phyloP scores from a whole-genome alignment of 2,797 vertebrate species.

The Leontopithecus rosalia region DNA sequence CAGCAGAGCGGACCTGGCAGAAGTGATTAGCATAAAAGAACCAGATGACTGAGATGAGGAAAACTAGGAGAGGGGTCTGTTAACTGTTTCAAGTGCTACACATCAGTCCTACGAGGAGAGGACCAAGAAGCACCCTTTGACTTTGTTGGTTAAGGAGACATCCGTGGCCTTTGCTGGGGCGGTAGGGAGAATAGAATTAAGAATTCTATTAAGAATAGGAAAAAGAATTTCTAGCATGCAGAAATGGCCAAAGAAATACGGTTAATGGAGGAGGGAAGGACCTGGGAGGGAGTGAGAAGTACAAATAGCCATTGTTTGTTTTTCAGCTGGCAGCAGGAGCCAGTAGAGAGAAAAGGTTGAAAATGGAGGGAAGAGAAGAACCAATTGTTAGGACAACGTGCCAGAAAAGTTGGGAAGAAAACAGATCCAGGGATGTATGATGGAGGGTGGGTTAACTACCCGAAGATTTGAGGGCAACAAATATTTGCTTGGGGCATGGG shows the following conservation, averaged over 20 bases:
- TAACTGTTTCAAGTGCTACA: neutral
- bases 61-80: neutral
- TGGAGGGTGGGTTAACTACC: neutral
- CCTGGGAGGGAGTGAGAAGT: neutral
- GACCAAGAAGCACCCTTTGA: neutral
- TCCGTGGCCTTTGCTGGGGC: neutral
- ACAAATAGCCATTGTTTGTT: neutral
- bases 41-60: neutral
- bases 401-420: neutral
- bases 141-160: neutral
- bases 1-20: neutral
- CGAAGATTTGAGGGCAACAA: neutral
- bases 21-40: neutral
- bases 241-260: no score
- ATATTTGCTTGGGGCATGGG: neutral
- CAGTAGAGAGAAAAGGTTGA: neutral
- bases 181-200: neutral
- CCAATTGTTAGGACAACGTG: neutral
- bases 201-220: no score
- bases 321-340: neutral
- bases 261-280: neutral
- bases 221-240: no score
- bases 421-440: neutral
- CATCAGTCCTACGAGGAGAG: neutral
- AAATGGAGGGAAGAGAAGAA: neutral